Conservation (phyloP, 2,888 invertebrate species). For the Drosophila kambysellisi region DNA sequence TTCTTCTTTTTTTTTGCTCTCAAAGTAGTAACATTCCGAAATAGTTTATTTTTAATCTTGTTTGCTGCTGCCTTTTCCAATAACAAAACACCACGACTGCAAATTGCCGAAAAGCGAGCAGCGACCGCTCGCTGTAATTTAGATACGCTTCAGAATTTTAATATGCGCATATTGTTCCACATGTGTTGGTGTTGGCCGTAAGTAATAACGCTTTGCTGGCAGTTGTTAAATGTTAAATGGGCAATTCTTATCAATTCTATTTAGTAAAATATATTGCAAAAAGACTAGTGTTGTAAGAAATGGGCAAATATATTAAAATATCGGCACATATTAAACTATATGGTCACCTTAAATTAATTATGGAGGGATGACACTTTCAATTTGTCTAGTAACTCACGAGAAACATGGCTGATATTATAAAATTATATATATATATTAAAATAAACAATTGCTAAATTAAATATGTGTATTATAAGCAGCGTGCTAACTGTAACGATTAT, state of each 20-base stretch:
- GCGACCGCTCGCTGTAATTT: slow-evolving; percentile 20
- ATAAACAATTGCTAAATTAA: background rate
- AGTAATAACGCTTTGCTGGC: slow-evolving; percentile 35
- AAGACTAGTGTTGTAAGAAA: slow-evolving; percentile 44
- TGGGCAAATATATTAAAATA: slow-evolving; percentile 10
- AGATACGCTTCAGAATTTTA: slow-evolving; percentile 17
- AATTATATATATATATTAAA: background rate
- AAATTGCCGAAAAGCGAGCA: slow-evolving; percentile 50
- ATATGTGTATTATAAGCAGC: background rate
- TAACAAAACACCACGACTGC: slow-evolving; percentile 77
- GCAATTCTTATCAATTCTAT: slow-evolving; percentile 54
- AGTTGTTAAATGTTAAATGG: slow-evolving; percentile 33
- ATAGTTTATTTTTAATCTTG: slow-evolving; percentile 71
- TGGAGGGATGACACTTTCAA: slow-evolving; percentile 13
- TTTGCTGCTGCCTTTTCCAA: slow-evolving; percentile 65
- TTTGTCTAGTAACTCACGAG: background rate
- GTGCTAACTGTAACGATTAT: background rate
- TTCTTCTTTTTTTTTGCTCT: background rate
- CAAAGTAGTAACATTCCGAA: slow-evolving; percentile 45
- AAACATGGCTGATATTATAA: background rate
- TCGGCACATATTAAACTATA: slow-evolving; percentile 1
- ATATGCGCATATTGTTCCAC: slow-evolving; percentile 22
- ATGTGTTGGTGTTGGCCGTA: slow-evolving; percentile 1
- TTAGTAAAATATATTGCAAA: slow-evolving; percentile 51
- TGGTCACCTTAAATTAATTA: slow-evolving; percentile 32